Evolutionary conservation across 2,888 invertebrate genomes (phyloP).

Genomic region (Andrena bicolor): DNA sequence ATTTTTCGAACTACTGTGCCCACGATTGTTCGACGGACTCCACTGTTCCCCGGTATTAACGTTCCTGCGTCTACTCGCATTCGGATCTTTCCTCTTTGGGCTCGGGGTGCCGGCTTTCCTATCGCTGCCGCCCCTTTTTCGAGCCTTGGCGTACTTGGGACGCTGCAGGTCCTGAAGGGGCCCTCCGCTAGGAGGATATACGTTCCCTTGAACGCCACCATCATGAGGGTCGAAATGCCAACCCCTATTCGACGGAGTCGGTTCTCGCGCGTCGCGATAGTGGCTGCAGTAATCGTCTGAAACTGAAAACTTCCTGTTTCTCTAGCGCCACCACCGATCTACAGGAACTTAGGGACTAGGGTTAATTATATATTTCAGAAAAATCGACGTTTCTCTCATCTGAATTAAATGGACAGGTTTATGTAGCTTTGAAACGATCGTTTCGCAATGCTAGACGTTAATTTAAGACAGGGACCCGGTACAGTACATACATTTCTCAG

Average conservation of each 20-base stretch:
- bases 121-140: constrained; percentile 61
- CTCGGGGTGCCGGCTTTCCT: neutral
- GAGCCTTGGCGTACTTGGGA: neutral
- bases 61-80: neutral
- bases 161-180: neutral
- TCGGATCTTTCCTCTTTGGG: constrained; percentile 1
- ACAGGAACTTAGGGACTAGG: neutral
- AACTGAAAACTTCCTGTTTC: constrained; percentile 25
- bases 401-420: neutral
- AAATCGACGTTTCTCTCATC: neutral
- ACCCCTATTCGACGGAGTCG: neutral
- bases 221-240: constrained; percentile 10
- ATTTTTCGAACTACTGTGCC: neutral
- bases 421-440: neutral
- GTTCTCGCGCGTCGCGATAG: neutral
- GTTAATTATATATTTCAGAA: no score
- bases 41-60: neutral
- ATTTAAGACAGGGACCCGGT: constrained; percentile 15
- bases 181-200: constrained; percentile 4
- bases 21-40: neutral
- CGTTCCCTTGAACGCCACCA: neutral
- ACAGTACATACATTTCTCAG: constrained; percentile 29
- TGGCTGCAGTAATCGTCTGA: constrained; percentile 23
- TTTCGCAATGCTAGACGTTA: neutral
- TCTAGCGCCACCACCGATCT: neutral